Conservation (phyloP, 2,888 invertebrate genomes). For the Hirtodrosophila histrioides region DNA sequence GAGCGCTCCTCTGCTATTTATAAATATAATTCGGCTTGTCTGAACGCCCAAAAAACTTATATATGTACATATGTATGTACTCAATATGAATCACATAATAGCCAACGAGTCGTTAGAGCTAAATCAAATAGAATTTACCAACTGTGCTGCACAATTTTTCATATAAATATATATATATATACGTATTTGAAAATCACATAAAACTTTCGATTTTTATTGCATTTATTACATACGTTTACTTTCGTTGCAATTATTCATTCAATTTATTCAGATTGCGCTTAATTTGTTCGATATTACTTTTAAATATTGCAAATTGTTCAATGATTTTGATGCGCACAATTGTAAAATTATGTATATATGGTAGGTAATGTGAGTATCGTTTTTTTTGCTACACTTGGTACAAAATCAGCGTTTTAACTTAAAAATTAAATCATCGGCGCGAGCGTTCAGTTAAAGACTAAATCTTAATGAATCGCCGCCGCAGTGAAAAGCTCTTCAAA, state of each 20-base stretch:
- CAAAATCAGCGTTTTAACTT: constrained; percentile 71
- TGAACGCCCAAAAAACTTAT: constrained; percentile 42
- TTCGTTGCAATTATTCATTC: constrained; percentile 33
- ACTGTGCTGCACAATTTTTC: constrained; percentile 32
- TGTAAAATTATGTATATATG: constrained; percentile 44
- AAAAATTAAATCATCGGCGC: constrained; percentile 84
- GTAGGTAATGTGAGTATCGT: constrained; percentile 64
- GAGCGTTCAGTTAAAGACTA: constrained; percentile 84
- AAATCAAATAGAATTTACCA: constrained; percentile 44
- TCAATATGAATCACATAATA: constrained; percentile 75
- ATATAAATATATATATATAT: constrained; percentile 14
- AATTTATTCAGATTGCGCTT: constrained; percentile 20
- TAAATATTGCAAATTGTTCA: constrained; percentile 44
- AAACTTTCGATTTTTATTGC: constrained; percentile 47
- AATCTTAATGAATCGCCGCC: constrained; percentile 71
- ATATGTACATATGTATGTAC: constrained; percentile 45
- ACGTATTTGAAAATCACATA: constrained; percentile 27
- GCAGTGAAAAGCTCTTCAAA: constrained; percentile 52
- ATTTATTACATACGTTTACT: constrained; percentile 21
- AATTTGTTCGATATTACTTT: constrained; percentile 31
- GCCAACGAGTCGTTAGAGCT: constrained; percentile 50
- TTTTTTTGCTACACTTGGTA: constrained; percentile 51
- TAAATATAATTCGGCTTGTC: constrained; percentile 67
- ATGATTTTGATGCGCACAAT: constrained; percentile 37
- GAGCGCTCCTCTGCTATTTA: constrained; percentile 65